Evolutionary conservation across 2,888 invertebrate species (phyloP).

Genomic region (Sepioteuthis lessoniana): DNA sequence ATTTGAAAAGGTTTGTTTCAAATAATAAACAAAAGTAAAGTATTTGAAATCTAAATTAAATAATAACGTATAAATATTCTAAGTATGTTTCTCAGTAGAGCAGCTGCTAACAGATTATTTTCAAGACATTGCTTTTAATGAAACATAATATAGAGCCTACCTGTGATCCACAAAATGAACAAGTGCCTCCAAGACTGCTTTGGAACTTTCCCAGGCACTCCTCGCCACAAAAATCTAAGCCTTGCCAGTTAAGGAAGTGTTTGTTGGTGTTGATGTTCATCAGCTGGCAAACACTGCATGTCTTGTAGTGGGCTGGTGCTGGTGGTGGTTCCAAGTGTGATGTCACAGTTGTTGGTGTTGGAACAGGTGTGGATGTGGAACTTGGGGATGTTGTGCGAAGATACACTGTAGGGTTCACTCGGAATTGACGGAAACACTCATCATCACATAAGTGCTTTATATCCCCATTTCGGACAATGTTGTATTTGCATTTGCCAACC

Average conservation of each 20-base stretch:
- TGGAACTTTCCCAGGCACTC: slow-evolving; percentile 88
- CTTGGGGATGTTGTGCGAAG: slow-evolving; percentile 53
- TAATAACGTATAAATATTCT: too few relatives aligned
- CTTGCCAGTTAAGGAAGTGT: slow-evolving; percentile 83
- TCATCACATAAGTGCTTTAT: slow-evolving; percentile 74
- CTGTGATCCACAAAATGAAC: slow-evolving; percentile 86
- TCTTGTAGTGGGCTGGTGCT: slow-evolving; percentile 59
- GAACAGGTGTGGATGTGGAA: slow-evolving; percentile 12
- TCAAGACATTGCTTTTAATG: too few relatives aligned
- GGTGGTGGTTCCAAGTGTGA: background rate
- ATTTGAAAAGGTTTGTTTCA: too few relatives aligned
- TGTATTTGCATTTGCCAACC: slow-evolving; percentile 74
- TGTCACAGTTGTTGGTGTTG: slow-evolving; percentile 36
- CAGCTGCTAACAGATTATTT: too few relatives aligned
- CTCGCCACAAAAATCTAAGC: slow-evolving; percentile 94
- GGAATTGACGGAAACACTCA: slow-evolving; percentile 72
- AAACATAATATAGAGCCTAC: slow-evolving; percentile 69
- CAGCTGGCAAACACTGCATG: slow-evolving; percentile 68
- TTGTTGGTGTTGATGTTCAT: slow-evolving; percentile 66
- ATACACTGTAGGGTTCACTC: slow-evolving; percentile 68
- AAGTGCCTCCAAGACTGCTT: slow-evolving; percentile 83
- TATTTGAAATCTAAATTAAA: too few relatives aligned
- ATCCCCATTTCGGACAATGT: slow-evolving; percentile 74
- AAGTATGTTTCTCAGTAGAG: too few relatives aligned
- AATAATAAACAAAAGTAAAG: too few relatives aligned